phyloP scores from a whole-genome alignment of 2,797 vertebrate genomes.

The Periophthalmus magnuspinnatus region DNA sequence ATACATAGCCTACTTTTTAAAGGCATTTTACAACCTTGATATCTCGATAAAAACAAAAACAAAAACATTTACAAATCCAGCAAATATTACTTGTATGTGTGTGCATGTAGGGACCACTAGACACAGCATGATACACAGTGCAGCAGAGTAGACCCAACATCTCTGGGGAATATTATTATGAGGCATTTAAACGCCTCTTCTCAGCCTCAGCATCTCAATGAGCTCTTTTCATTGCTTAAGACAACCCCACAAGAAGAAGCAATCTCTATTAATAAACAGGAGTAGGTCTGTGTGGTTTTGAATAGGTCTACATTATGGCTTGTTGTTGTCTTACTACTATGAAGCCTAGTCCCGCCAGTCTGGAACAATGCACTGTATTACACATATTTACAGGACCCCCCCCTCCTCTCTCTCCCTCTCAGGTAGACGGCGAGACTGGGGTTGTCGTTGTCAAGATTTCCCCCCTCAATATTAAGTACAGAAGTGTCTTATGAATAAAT shows the following conservation, averaged over 20 bases:
- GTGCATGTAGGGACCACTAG: not conserved
- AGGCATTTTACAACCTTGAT: too few species aligned
- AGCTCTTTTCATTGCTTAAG: slow-evolving; percentile 21
- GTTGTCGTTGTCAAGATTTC: not conserved
- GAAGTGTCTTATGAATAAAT: slow-evolving; percentile 1
- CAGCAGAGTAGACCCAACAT: slow-evolving; percentile 37
- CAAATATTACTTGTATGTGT: not conserved
- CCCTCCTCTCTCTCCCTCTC: not conserved
- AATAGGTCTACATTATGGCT: slow-evolving; percentile 47
- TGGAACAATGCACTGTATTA: slow-evolving; percentile 65
- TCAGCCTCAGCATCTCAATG: slow-evolving; percentile 44
- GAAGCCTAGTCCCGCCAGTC: slow-evolving; percentile 51
- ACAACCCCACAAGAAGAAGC: slow-evolving; percentile 18
- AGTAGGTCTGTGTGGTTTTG: slow-evolving; percentile 40
- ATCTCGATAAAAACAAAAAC: too few species aligned
- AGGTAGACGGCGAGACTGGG: slow-evolving; percentile 6
- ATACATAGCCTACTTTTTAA: too few species aligned
- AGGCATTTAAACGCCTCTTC: slow-evolving; percentile 61
- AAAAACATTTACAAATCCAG: too few species aligned
- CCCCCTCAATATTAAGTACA: not conserved
- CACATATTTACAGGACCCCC: slow-evolving; percentile 40
- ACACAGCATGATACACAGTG: not conserved
- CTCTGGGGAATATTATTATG: slow-evolving; percentile 64
- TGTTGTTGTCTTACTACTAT: slow-evolving; percentile 69
- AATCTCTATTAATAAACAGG: slow-evolving; percentile 42